Evolutionary conservation across 1,140 invertebrate species (phyloP), one percentile per base, ranked within the genome.

Genomic region (Anadara kagoshimensis): DNA sequence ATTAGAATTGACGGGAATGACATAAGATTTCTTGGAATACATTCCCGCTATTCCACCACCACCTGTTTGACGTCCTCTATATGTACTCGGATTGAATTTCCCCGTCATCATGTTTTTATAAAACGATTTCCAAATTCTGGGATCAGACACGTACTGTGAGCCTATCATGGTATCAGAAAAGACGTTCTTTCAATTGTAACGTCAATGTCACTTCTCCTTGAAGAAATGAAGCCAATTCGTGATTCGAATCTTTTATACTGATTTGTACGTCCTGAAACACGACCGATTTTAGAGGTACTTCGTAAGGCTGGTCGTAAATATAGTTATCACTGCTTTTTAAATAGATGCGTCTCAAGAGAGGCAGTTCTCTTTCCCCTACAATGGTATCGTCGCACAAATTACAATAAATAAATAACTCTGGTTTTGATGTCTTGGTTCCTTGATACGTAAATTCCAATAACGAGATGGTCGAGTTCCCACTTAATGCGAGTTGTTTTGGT

Each of bases 191-290:
- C 29, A 36, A 36, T 36, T 36, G 29, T 36, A 69, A 45, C 51
- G 67, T 62, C 26, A 70, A 16, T 11, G 69, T 64, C 26, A 51
- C 45, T 4, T 53, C 41, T 56, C 61, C 49, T 1, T 8, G 20
- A 22, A 70, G n/a, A n/a, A 70, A 70, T 70, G 49, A 54, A 1
- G 59, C 59, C 10, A 51, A 47, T 20, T 26, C 18, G 18, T 11
- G 14, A 41, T 59, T 24, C 14, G 14, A 45, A 20, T 59, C 66
- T 54, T 59, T 69, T 57, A 69, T 69, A 69, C 58, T 58, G 36
- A 69, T 24, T 41, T 69, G 54, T 43, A 69, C 12, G 20, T 69
- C 66, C 3, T 26, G 29, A n/a, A 69, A 44, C 8, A 58, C 36
- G 45, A 29, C 53, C 18, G 26, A 44, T 26, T 54, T n/a, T 69